Percentiles rank a stretch among this genome's conserved stretches.
Evolutionary conservation across 2,888 invertebrate genomes (phyloP).

Genomic region (Listrodromus nycthemerus): DNA sequence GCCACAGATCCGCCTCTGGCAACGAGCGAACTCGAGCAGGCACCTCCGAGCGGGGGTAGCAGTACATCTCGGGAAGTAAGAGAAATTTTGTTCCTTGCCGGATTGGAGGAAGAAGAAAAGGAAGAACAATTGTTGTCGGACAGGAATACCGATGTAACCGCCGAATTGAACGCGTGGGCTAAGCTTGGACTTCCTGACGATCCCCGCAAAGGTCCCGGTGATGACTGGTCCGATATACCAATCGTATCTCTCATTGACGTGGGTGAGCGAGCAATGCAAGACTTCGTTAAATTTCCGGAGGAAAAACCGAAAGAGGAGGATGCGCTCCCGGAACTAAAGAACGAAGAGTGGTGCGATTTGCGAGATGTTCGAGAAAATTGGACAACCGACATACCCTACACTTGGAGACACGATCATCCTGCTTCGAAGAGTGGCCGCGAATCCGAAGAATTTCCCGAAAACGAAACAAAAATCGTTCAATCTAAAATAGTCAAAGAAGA

Average conservation of each 20-base stretch:
- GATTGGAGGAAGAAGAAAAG: constrained; percentile 80
- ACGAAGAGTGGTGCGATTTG: constrained; percentile 44
- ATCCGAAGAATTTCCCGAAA: constrained; percentile 66
- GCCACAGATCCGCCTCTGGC: constrained; percentile 78
- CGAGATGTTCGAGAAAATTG: constrained; percentile 36
- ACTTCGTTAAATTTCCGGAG: constrained; percentile 59
- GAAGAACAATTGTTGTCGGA: constrained; percentile 75
- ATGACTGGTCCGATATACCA: constrained; percentile 84
- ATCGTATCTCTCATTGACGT: constrained; percentile 81
- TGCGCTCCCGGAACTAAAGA: constrained; percentile 24
- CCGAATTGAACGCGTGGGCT: constrained; percentile 44
- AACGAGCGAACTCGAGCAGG: constrained; percentile 79
- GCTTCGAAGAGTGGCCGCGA: constrained; percentile 49
- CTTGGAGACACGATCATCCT: constrained; percentile 60
- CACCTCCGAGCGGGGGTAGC: constrained; percentile 91
- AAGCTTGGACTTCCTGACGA: neutral
- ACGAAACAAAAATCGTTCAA: constrained; percentile 46
- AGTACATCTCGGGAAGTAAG: constrained; percentile 96
- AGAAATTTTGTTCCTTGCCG: constrained; percentile 92
- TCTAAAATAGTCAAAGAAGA: constrained; percentile 68
- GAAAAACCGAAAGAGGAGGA: constrained; percentile 48
- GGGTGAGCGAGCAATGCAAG: constrained; percentile 65
- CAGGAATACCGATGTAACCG: constrained; percentile 60
- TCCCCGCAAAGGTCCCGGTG: constrained; percentile 70
- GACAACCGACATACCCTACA: constrained; percentile 50